Conservation (phyloP, 2,797 vertebrate genomes). For the Smutsia gigantea region DNA sequence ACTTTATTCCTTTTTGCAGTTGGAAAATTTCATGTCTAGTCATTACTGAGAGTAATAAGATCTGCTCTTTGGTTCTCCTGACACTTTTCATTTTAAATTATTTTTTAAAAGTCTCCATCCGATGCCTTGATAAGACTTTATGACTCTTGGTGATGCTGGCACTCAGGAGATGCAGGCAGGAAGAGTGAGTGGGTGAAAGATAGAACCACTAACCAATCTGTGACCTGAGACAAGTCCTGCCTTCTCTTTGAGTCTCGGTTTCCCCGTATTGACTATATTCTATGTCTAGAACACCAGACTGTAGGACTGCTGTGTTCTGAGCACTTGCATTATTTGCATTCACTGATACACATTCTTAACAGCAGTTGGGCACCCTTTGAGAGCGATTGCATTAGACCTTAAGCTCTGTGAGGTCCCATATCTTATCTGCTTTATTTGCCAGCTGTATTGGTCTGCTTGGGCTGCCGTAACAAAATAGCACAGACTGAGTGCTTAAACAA, state of each 20-base stretch:
- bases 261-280: background rate
- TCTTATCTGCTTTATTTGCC: background rate
- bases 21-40: background rate
- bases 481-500: background rate
- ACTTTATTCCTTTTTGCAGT: background rate
- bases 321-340: background rate
- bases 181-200: background rate
- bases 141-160: background rate
- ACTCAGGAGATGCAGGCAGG: background rate
- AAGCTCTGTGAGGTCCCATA: background rate
- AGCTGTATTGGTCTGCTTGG: background rate
- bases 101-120: background rate
- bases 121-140: background rate
- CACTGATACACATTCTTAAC: background rate
- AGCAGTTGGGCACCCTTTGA: background rate
- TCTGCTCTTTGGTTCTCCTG: background rate
- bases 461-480: background rate
- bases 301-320: background rate
- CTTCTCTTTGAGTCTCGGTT: background rate
- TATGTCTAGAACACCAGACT: too few species aligned
- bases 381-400: rapidly evolving
- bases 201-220: background rate
- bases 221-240: background rate
- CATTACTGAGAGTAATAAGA: background rate
- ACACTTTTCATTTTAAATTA: constrained; percentile 14